Evolutionary conservation across 2,797 vertebrate species (phyloP).

Genomic region (Gambelia wislizenii): DNA sequence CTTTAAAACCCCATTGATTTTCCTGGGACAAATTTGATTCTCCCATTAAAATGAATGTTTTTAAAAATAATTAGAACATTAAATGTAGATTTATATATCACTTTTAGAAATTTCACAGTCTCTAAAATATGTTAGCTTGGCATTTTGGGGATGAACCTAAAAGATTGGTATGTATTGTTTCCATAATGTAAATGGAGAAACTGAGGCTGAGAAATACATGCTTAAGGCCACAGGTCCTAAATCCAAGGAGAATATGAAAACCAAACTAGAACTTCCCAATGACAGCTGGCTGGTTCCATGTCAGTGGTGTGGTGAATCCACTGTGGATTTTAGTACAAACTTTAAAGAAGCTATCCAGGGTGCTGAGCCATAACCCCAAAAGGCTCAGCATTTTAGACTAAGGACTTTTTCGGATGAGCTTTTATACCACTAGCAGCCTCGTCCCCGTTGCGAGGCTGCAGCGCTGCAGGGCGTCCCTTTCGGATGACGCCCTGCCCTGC

Average conservation of each 20-base stretch:
- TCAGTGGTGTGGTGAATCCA: too few species aligned
- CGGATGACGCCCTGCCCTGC: too few species aligned
- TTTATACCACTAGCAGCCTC: too few species aligned
- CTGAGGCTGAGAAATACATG: too few species aligned
- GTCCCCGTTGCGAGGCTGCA: too few species aligned
- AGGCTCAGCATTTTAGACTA: too few species aligned
- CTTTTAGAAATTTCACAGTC: neutral
- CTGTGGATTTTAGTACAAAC: too few species aligned
- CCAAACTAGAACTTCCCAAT: neutral
- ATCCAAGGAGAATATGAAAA: neutral
- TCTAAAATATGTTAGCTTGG: neutral
- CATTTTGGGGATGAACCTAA: neutral
- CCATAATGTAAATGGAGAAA: neutral
- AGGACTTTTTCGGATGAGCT: too few species aligned
- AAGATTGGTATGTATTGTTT: neutral
- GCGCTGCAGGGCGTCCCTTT: too few species aligned
- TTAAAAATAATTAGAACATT: neutral
- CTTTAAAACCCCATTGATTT: neutral
- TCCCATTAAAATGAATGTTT: neutral
- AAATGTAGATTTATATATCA: neutral
- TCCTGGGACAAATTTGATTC: neutral
- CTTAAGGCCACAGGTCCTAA: neutral
- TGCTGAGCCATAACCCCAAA: too few species aligned
- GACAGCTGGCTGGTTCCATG: too few species aligned
- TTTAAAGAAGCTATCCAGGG: too few species aligned